A percentile compares a stretch with the other conserved stretches of the same genome.
Evolutionary conservation across 1,140 invertebrate genomes (phyloP).

Genomic region (Drosophila triauraria): DNA sequence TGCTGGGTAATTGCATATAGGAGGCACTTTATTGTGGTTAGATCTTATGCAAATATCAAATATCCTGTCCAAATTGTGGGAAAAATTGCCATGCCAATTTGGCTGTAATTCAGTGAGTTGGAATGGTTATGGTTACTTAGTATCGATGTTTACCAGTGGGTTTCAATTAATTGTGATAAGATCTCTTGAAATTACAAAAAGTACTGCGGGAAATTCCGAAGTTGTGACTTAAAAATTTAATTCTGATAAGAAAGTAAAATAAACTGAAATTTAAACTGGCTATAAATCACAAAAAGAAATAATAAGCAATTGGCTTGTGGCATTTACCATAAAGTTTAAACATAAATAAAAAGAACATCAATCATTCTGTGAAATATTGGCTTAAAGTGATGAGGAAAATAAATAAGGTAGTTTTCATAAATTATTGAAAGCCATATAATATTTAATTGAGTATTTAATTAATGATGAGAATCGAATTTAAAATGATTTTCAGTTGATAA

Average conservation of each 20-base stretch:
- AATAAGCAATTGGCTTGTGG: neutral
- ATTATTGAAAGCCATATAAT: neutral
- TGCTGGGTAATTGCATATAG: conserved; percentile 61
- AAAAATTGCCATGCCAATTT: conserved; percentile 3
- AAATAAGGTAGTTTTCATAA: neutral
- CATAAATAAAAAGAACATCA: neutral
- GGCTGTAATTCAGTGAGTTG: neutral
- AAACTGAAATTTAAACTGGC: neutral
- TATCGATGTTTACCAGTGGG: neutral
- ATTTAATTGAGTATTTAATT: neutral
- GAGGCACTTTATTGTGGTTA: conserved; percentile 40
- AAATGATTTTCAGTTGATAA: neutral
- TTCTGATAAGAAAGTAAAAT: neutral
- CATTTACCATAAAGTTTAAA: neutral
- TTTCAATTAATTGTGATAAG: neutral
- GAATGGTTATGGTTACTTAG: neutral
- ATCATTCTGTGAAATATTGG: neutral
- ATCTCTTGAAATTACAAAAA: too few species aligned
- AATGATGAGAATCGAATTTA: too few species aligned
- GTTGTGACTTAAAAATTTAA: neutral
- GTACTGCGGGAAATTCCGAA: neutral
- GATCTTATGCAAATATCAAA: conserved; percentile 67
- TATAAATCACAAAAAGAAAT: neutral
- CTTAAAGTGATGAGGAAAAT: neutral
- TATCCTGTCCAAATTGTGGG: conserved; percentile 23